Evolutionary conservation across 2,113 vertebrate genomes (phyloP), one percentile per base, ranked within the genome.

Genomic region (Solea senegalensis): DNA sequence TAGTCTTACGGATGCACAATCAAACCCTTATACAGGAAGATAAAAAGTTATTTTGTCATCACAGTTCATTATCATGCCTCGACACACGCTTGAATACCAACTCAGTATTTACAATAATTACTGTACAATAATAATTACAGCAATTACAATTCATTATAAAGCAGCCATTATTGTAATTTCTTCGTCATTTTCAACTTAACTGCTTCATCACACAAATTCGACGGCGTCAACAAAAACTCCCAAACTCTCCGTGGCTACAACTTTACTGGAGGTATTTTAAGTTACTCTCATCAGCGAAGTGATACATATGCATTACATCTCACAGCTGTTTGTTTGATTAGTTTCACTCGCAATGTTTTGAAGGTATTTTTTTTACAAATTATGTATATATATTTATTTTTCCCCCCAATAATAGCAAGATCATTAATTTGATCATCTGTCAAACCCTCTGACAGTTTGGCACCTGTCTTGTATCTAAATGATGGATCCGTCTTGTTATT

Each of bases 61-160:
- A 40, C 16, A 15, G 28, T 60, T 85, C 43, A 72, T 67, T 66
- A 62, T 65, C 43, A 27, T 45, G 55, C 27, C 50, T 48, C 40
- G 50, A 28, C 40, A 72, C 56, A 64, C 21, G 21, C 74, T 59
- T 59, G 56, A 80, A 69, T 76, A 70, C 61, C 69, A 77, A 72
- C 77, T 43, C 45, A 54, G 13, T 74, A 82, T 84, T 87, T 82
- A 80, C 65, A 78, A 82, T 85, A 88, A 85, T 88, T 73, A 78
- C 65, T 59, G 43, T 63, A 58, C 67, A 73, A 50, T 73, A 80
- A 76, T 78, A 80, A 76, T 78, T 74, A 40, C 63, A 64, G 78
- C 78, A 69, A 90, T 86, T 84, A 73, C 51, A 68, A 55, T 59
- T 66, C 43, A 80, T 87, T 76, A 71, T 59, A 80, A 85, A 65